Percentiles rank a stretch among this genome's conserved stretches.
Conservation (phyloP, 2,797 vertebrate species). For the Triplophysa bombifrons region DNA sequence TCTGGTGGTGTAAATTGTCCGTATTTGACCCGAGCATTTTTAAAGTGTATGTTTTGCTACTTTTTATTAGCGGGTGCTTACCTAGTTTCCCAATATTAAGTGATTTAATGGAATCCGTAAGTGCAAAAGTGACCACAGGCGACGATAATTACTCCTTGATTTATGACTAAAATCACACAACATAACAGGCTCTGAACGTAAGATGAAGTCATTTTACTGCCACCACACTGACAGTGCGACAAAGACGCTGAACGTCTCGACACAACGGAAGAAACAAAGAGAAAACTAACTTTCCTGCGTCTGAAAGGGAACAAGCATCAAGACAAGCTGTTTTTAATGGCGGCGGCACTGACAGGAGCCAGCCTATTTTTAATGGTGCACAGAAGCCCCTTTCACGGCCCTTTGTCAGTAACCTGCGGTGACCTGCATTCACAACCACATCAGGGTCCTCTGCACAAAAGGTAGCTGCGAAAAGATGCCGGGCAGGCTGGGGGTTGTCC, state of each 20-base stretch:
- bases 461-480: slow-evolving; percentile 48
- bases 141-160: slow-evolving; percentile 56
- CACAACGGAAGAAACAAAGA: slow-evolving; percentile 75
- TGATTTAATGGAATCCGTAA: slow-evolving; percentile 6
- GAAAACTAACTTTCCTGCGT: slow-evolving; percentile 81
- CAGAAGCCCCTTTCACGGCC: slow-evolving; percentile 70
- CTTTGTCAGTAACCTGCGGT: slow-evolving; percentile 80
- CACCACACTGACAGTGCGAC: slow-evolving; percentile 71
- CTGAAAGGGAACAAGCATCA: slow-evolving; percentile 75
- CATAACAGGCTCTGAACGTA: slow-evolving; percentile 73
- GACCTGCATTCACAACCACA: slow-evolving; percentile 78
- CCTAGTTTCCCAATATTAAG: not conserved
- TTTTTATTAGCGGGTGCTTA: not conserved
- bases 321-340: slow-evolving; percentile 83
- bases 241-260: slow-evolving; percentile 68
- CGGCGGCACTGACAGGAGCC: slow-evolving; percentile 72
- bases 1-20: too few species aligned
- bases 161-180: slow-evolving; percentile 76
- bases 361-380: slow-evolving; percentile 79
- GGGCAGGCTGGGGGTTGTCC: slow-evolving; percentile 54
- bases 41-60: not conserved
- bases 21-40: too few species aligned
- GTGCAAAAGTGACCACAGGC: slow-evolving; percentile 15
- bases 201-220: slow-evolving; percentile 84
- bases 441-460: slow-evolving; percentile 77